A percentile compares a stretch with the other conserved stretches of the same genome.
Evolutionary conservation across 2,888 invertebrate genomes (phyloP).

Genomic region (Spilosoma lubricipeda): DNA sequence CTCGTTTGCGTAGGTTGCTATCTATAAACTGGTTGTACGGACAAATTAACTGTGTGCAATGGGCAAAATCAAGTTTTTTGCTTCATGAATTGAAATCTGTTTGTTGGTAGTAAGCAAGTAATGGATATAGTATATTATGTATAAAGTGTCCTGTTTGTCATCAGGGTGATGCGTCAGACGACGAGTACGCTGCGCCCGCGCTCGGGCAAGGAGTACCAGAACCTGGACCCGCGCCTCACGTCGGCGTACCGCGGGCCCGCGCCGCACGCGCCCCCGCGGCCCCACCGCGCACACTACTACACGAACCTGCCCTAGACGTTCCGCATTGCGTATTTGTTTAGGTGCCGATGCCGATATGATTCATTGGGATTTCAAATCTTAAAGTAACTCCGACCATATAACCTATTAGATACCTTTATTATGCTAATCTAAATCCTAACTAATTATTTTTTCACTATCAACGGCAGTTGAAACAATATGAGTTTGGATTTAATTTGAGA

Average conservation of each 20-base stretch:
- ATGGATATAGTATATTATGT: neutral
- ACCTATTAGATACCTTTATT: neutral
- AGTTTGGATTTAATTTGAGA: neutral
- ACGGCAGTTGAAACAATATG: neutral
- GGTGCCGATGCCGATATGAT: neutral
- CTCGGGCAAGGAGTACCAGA: constrained; percentile 94
- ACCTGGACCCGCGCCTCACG: constrained; percentile 67
- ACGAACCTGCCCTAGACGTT: constrained; percentile 58
- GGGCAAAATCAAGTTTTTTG: neutral
- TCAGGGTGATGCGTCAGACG: constrained; percentile 70
- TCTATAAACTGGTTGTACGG: too few relatives aligned
- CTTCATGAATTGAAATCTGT: neutral
- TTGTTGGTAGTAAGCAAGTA: neutral
- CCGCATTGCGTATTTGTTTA: neutral
- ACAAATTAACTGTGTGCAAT: neutral
- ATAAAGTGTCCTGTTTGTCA: neutral
- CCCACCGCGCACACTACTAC: constrained; percentile 51
- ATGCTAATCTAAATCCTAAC: neutral
- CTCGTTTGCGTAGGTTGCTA: too few relatives aligned
- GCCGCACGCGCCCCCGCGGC: constrained; percentile 36
- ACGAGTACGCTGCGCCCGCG: constrained; percentile 92
- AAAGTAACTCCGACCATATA: neutral
- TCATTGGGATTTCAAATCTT: neutral
- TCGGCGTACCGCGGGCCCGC: constrained; percentile 46
- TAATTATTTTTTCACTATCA: neutral